Evolutionary conservation across 2,888 invertebrate genomes (phyloP), one percentile per base, ranked within the genome.

Genomic region (Eubasilissa splendida): DNA sequence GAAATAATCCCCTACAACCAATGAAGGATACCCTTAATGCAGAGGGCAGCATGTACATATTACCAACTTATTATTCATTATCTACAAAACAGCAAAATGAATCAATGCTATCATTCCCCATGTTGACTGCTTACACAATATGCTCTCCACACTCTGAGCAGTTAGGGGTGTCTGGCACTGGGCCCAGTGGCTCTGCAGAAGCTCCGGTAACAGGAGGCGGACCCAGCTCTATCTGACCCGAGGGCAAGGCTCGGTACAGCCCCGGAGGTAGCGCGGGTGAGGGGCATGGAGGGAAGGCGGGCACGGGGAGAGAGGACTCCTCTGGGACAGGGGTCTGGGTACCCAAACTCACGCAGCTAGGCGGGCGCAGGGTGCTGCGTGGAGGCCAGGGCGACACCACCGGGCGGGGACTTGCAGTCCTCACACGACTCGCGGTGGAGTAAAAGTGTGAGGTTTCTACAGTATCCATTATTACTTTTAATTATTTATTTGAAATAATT

Each of bases 81-180:
- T 68, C 59, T 68, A 75, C 53, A 33, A 58, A 54, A 59, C 50
- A 54, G 12, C 58, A 59, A 75, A 54, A 60, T 75, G 60, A 59
- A 54, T 14, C 22, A 75, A 75, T 11, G 60, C 14, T 54, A 75
- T 50, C 53, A 76, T 76, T 76, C n/a, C 56, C 58, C 70, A 56
- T 54, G 63, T 59, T 63, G 42, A 54, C 59, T 91, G 94, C 95
- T 95, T 94, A 97, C 97, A 95, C 94, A 89, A 97, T 96, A 87
- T 94, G 92, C 89, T 95, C 93, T 90, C 95, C 95, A 92, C 97
- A 97, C 87, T 95, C 95, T 87, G 93, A 93, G 92, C 97, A 97
- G 88, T 91, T 90, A 82, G 93, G 93, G 85, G 92, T 90, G 87
- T 92, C 90, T 90, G 89, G 88, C 88, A 92, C 90, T 86, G 90